These are phyloP conservation scores for Cheilosia vulpina DNA, from an alignment of 2,888 invertebrate species.

Conservation along the genomic window DNA sequence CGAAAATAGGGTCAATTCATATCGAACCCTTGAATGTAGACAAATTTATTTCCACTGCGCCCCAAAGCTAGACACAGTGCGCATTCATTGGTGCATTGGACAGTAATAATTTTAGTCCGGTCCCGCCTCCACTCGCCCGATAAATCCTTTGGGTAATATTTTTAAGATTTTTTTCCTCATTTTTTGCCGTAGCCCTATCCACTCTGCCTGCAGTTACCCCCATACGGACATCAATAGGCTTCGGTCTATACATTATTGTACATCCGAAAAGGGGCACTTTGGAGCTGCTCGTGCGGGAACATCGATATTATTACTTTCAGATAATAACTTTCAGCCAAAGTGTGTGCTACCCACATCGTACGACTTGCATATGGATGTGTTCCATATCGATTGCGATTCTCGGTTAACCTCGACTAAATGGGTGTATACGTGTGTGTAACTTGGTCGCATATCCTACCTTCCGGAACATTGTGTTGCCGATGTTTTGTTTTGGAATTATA, in stretches of 20 bases:
- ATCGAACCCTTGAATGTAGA: slow-evolving; percentile 20
- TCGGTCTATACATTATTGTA: not conserved
- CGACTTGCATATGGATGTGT: not conserved
- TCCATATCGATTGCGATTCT: slow-evolving; percentile 35
- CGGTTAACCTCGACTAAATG: slow-evolving; percentile 55
- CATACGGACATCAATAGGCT: not conserved
- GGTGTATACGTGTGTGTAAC: not conserved
- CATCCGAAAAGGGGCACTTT: slow-evolving; percentile 25
- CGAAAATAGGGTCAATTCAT: slow-evolving; percentile 25
- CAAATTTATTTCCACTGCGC: slow-evolving; percentile 17
- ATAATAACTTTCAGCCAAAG: slow-evolving; percentile 55
- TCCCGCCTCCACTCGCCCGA: not conserved
- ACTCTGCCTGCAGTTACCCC: slow-evolving; percentile 12
- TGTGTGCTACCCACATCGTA: slow-evolving; percentile 27
- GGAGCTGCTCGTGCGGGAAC: slow-evolving; percentile 14
- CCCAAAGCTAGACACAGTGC: slow-evolving; percentile 20
- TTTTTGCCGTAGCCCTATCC: not conserved
- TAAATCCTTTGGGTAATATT: slow-evolving; percentile 40
- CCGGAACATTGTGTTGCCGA: slow-evolving; percentile 19
- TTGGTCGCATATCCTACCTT: slow-evolving; percentile 31
- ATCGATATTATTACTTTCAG: slow-evolving; percentile 57
- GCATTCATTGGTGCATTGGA: slow-evolving; percentile 29
- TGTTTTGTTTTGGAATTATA: slow-evolving; percentile 57
- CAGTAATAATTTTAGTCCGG: slow-evolving; percentile 17
- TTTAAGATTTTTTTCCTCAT: slow-evolving; percentile 15